phyloP scores from a whole-genome alignment of 2,113 vertebrate species.

The Chauna torquata region DNA sequence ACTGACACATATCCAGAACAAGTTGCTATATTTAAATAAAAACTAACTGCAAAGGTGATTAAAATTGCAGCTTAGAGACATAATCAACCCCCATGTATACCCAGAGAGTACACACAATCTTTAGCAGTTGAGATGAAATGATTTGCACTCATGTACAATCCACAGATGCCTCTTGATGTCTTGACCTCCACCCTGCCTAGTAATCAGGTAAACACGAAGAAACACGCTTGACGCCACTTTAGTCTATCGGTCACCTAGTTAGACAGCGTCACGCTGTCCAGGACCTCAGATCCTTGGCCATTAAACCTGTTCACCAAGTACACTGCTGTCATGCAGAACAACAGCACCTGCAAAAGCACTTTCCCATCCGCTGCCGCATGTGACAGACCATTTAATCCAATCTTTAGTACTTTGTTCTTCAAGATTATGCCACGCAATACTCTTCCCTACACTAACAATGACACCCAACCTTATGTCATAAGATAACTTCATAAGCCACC shows the following conservation, averaged over 20 bases:
- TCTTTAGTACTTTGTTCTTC: not conserved
- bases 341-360: not conserved
- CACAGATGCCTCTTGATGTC: accelerated
- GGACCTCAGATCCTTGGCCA: not conserved
- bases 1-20: not conserved
- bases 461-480: not conserved
- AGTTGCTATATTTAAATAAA: not conserved
- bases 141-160: not conserved
- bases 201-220: not conserved
- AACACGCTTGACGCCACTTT: not conserved
- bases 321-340: not conserved
- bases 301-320: not conserved
- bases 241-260: not conserved
- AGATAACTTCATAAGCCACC: not conserved
- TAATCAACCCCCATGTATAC: not conserved
- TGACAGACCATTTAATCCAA: not conserved
- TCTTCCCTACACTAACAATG: not conserved
- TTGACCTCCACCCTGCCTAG: not conserved
- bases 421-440: not conserved
- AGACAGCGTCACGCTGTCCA: not conserved
- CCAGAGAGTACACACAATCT: not conserved
- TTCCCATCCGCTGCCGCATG: not conserved
- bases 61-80: not conserved
- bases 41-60: not conserved
- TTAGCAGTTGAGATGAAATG: not conserved